These are phyloP conservation scores for Globodera rostochiensis DNA, from an alignment of 1,140 invertebrate species.

Conservation along the genomic window DNA sequence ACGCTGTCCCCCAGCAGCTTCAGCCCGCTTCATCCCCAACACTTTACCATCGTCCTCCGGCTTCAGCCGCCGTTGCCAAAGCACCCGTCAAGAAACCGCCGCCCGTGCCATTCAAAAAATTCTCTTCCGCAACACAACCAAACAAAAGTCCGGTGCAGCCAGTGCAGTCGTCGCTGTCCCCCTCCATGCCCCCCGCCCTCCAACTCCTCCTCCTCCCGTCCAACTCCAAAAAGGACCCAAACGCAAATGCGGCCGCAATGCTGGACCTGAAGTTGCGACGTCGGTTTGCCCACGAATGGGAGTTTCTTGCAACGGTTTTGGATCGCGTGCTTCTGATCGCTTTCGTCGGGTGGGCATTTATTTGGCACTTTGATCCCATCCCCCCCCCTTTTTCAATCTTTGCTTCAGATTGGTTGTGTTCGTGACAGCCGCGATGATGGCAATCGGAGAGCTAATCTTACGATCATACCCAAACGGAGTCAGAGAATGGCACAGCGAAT, in stretches of 20 bases:
- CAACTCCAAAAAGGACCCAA: slow-evolving; percentile 18
- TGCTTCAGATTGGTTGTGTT: slow-evolving; percentile 43
- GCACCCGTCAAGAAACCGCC: not conserved
- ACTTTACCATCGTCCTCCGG: not conserved
- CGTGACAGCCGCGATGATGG: slow-evolving; percentile 62
- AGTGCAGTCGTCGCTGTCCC: slow-evolving; percentile 36
- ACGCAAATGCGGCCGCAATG: slow-evolving; percentile 39
- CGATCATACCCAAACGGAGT: slow-evolving; percentile 48
- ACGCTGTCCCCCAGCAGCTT: not conserved
- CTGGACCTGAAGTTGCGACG: slow-evolving; percentile 52
- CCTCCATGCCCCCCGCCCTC: slow-evolving; percentile 23
- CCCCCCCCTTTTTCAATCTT: too few relatives aligned
- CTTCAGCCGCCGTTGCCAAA: not conserved
- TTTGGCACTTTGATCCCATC: too few relatives aligned
- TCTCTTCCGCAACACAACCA: not conserved
- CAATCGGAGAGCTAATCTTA: slow-evolving; percentile 64
- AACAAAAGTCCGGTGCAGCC: slow-evolving; percentile 2
- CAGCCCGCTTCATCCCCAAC: not conserved
- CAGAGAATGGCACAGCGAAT: not conserved
- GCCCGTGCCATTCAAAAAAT: slow-evolving; percentile 12
- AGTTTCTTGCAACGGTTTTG: slow-evolving; percentile 62
- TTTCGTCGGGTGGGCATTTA: slow-evolving; percentile 44
- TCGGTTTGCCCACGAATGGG: slow-evolving; percentile 65
- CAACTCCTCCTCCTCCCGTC: slow-evolving; percentile 18
- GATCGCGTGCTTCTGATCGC: slow-evolving; percentile 62